Evolutionary conservation across 1,140 invertebrate species (phyloP).

Genomic region (Gryllus bimaculatus): DNA sequence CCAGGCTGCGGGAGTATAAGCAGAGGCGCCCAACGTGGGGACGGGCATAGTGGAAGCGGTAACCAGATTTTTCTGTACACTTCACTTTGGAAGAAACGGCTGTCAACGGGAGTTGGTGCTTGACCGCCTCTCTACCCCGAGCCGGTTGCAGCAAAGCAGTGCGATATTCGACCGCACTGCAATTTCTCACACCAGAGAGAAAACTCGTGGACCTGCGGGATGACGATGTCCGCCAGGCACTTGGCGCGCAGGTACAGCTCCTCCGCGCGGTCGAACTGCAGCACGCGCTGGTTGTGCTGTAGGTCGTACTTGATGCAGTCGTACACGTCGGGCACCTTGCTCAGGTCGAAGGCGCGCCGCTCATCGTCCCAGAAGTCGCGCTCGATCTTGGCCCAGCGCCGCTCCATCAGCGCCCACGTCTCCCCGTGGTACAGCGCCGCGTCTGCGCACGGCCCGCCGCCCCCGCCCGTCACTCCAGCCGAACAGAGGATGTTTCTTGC

Average conservation of each 20-base stretch:
- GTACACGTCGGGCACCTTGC: constrained; percentile 66
- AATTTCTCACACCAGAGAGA: too few species aligned
- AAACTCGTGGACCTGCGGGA: constrained; percentile 49
- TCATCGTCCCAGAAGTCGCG: constrained; percentile 53
- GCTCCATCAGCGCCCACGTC: constrained; percentile 58
- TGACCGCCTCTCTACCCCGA: too few species aligned
- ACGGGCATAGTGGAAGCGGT: too few species aligned
- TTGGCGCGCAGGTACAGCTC: constrained; percentile 51
- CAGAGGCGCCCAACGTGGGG: too few species aligned
- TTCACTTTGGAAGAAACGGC: too few species aligned
- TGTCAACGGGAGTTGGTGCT: too few species aligned
- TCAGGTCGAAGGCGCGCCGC: constrained; percentile 50
- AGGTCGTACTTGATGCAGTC: constrained; percentile 66
- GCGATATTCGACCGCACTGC: too few species aligned
- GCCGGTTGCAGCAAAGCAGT: too few species aligned
- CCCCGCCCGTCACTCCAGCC: too few species aligned
- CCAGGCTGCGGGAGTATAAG: too few species aligned
- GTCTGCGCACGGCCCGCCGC: constrained; percentile 31
- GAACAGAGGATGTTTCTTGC: too few species aligned
- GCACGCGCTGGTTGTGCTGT: constrained; percentile 53
- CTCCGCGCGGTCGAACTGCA: constrained; percentile 49
- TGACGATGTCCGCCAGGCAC: constrained; percentile 55
- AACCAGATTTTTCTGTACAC: too few species aligned
- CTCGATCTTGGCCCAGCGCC: constrained; percentile 58
- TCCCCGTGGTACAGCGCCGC: constrained; percentile 54